Percentiles rank a stretch among this genome's conserved stretches.
Evolutionary conservation across 64 coral and sea anemone genomes (phyloP).

Genomic region (Platygyra sinensis): DNA sequence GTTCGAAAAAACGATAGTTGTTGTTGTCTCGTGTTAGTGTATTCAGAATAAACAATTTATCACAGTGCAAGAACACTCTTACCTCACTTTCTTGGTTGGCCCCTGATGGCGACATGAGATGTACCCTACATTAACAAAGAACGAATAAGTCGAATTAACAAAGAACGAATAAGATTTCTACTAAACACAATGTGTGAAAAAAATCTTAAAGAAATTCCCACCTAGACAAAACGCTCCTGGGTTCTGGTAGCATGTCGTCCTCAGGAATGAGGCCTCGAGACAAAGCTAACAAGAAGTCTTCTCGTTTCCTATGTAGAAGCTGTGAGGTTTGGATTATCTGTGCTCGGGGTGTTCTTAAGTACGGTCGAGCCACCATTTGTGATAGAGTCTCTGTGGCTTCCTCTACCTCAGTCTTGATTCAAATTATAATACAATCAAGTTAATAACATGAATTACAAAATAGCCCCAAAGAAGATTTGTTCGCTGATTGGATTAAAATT

Average conservation of each 20-base stretch:
- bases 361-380: constrained; percentile 96
- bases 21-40: no score
- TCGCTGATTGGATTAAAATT: no score
- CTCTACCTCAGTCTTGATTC: constrained; percentile 83
- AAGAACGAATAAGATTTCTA: no score
- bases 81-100: constrained; percentile 22
- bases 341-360: constrained; percentile 85
- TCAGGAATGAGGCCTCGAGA: constrained; percentile 90
- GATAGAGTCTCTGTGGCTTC: constrained; percentile 89
- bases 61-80: not conserved
- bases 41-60: no score
- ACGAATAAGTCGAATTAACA: not conserved
- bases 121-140: not conserved
- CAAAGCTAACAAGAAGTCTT: constrained; percentile 86
- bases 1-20: no score
- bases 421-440: not conserved
- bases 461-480: no score
- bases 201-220: not conserved
- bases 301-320: constrained; percentile 69
- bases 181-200: not conserved
- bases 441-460: not conserved
- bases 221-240: constrained; percentile 36
- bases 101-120: not conserved
- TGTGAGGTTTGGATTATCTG: constrained; percentile 84
- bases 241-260: constrained; percentile 54